Evolutionary conservation across 2,797 vertebrate genomes (phyloP), one percentile per base, ranked within the genome.

Genomic region (Pangasius krempfi): DNA sequence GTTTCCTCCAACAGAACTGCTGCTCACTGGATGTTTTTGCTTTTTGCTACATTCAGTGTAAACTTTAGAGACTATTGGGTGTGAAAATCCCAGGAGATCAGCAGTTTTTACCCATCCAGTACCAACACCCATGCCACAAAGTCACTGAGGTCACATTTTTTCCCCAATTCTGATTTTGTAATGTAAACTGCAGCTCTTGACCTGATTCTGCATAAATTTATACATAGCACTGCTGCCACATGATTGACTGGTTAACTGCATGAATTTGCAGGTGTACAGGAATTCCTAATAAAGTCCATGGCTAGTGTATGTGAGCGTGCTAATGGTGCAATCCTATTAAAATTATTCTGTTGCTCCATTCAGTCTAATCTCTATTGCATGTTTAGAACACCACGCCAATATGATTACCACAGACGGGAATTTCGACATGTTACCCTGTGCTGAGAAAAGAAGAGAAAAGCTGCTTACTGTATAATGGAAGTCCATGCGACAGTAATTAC

Each of bases 321-420:
- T 78, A n/a, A 78, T 52, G 75, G 13, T 16, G 47, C 75, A 52
- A n/a, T 52, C 47, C 44, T 52, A 30, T 78, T 52, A 16, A 78
- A 78, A 47, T 14, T 27, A 22, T 6, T 50, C 44, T 14, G 25
- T 50, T 75, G 73, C 37, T 25, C 33, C 70, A 22, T 22, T 30
- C 37, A 72, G 37, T 8, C 33, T 40, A 40, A 72, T 40, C 33
- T 47, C 40, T 47, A 5, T 27, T 75, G 72, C 22, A 14, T 27
- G 72, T 33, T 33, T 33, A 33, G 20, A 80, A 80, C 47, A 79
- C 78, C 54, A 58, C 76, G 56, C 52, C 76, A 80, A 20, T 80
- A 30, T 37, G 18, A 79, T 79, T 54, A 33, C 30, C n/a, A 56
- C 78, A 20, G 50, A 33, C 20, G 0, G 3, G 27, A 79, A 79